A percentile compares a stretch with the other conserved stretches of the same genome.
phyloP scores from a whole-genome alignment of 37 sponge, comb jelly and placozoan species.

The Theonella swinhoei region DNA sequence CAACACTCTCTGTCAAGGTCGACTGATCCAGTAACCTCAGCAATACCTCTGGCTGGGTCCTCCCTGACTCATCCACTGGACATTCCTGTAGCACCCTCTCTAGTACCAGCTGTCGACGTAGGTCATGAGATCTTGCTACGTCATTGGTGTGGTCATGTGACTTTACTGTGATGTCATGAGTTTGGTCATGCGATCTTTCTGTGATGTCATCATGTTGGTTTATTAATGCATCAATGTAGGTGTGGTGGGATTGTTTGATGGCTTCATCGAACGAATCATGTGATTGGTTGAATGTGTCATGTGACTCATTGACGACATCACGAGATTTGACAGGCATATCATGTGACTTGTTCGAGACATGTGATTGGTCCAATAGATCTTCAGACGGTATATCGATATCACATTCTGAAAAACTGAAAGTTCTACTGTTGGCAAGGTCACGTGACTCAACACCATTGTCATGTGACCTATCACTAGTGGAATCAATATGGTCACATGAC shows the following conservation, averaged over 20 bases:
- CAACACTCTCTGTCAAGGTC: conserved; percentile 26
- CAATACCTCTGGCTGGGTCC: conserved; percentile 35
- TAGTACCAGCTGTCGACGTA: conserved; percentile 40
- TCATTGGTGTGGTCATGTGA: no score
- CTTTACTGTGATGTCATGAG: not conserved
- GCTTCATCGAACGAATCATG: not conserved
- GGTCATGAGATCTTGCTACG: not conserved
- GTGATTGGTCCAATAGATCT: not conserved
- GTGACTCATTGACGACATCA: not conserved
- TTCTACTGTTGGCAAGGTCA: no score
- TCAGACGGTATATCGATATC: no score
- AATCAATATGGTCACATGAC: no score
- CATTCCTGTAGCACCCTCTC: conserved; percentile 22
- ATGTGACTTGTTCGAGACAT: no score
- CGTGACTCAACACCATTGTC: no score
- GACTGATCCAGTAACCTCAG: conserved; percentile 34
- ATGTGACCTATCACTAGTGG: no score
- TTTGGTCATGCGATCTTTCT: not conserved
- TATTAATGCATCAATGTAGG: not conserved
- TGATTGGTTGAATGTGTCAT: not conserved
- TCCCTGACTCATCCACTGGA: not conserved
- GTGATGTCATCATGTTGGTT: not conserved
- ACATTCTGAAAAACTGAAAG: not conserved
- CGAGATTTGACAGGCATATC: not conserved
- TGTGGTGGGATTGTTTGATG: not conserved